Base-by-base conservation (phyloP, 1,140 invertebrate genomes). In the Dendrolimus kikuchii region DNA sequence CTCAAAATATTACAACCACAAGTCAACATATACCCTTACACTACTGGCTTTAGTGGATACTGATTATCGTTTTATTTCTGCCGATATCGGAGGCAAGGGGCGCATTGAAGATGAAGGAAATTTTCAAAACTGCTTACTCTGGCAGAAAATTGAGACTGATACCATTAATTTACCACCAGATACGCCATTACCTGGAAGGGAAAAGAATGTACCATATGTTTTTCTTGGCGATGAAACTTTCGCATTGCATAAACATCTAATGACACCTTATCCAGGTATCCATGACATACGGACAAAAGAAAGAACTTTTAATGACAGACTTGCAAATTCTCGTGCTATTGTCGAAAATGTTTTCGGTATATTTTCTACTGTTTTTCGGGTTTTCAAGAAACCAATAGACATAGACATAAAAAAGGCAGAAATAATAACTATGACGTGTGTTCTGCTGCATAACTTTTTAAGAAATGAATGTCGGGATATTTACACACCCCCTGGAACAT, bases 301-400 rank as follows among this genome's bases (percentile, higher is more conserved):
- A 71, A 47, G 55, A 61, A 62, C 65, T 38, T 87, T 75, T 54
- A 86, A 85, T 50, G 65, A 79, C 40, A 40, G 62, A 50, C 49
- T 81, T 6, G 80, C 71, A 6, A 42, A 68, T 54, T 73, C 70
- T 42, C 59, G 74, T 37, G 66, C 72, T 49, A 71, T 81, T 8
- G 71, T 88, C 6, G 88, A 90, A 71, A 89, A 88, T 71, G 74
- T 66, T 5, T 90, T 89, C 66, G 88, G 87, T 5, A 85, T 89
- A 47, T 49, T 89, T 40, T 53, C 77, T 5, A 62, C 67, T 6
- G 68, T 71, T 52, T 89, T 79, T 68, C 49, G 78, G 52, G 72
- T 86, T 38, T 79, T 87, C 40, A 61, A 68, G 59, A 67, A 57
- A 53, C 65, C 71, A 43, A 71, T 82, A 4, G 40, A 48, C 42